Conservation (phyloP, 2,113 vertebrate genomes). For the Trichomycterus rosablanca region DNA sequence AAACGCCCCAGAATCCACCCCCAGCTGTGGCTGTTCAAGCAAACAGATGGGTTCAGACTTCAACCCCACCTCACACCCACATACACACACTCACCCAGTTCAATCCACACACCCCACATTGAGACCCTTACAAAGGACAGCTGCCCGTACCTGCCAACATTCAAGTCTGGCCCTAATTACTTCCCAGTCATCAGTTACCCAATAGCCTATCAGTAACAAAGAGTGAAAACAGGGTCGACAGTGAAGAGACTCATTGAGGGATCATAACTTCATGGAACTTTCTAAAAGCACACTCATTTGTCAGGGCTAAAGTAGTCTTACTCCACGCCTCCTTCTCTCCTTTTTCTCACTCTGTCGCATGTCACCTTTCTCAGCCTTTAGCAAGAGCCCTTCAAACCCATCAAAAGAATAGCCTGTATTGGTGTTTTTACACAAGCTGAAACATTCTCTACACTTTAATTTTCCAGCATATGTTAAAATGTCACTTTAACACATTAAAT, state of each 20-base stretch:
- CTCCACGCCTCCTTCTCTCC: background rate
- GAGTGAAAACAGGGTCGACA: slow-evolving; percentile 21
- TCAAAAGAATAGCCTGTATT: too few species aligned
- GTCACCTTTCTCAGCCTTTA: slow-evolving; percentile 13
- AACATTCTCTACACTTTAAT: too few species aligned
- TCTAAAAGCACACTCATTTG: slow-evolving; percentile 42
- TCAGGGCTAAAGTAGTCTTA: slow-evolving; percentile 30
- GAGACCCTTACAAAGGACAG: slow-evolving; percentile 45
- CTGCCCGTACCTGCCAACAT: slow-evolving; percentile 54
- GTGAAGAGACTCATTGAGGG: slow-evolving; percentile 41
- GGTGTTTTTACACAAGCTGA: too few species aligned
- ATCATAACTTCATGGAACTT: slow-evolving; percentile 50
- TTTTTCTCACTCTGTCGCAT: background rate
- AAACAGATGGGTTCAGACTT: slow-evolving; percentile 45
- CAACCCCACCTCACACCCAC: slow-evolving; percentile 11
- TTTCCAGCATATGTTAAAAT: too few species aligned
- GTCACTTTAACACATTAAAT: too few species aligned
- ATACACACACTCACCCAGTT: slow-evolving; percentile 13
- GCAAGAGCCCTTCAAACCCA: too few species aligned
- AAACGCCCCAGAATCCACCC: slow-evolving; percentile 1
- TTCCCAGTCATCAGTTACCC: slow-evolving; percentile 55
- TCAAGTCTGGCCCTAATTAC: slow-evolving; percentile 52
- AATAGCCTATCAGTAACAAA: slow-evolving; percentile 42
- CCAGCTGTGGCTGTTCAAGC: slow-evolving; percentile 36
- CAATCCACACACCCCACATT: slow-evolving; percentile 32